Base-by-base conservation (phyloP, 2,888 invertebrate genomes). In the Plebejus melissa region DNA sequence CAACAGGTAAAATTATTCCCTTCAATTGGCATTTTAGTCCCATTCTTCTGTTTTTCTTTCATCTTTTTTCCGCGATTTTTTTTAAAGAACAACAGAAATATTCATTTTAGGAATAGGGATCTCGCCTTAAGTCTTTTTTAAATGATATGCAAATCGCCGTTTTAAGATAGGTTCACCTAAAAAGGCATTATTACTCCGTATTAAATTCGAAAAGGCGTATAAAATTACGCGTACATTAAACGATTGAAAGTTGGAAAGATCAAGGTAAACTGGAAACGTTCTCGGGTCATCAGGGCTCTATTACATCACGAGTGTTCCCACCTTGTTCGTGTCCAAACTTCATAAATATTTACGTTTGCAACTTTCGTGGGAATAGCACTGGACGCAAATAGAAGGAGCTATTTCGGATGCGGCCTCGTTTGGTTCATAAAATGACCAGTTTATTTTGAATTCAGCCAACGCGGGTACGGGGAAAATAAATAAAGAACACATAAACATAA, bases 1-100 rank as follows among this genome's bases (percentile, higher is more conserved):
- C 94, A 95, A 82, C 95, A 95, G 92, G 95, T 94, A 84, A 82
- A 78, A 65, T 5, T 5, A 28, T 4, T 60, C 3, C 7, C n/a
- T 54, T 54, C 46, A 11, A 11, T 46, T 46, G 46, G 46, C 9
- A 46, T 46, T 46, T 46, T 46, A 11, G 9, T 46, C 2, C 2
- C 9, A 16, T 16, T 54, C 54, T 4, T 54, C 4, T 54, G 54
- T 16, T 54, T 4, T 54, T 16, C 16, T 54, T 16, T 16, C 3
- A 54, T 54, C 13, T 16, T 54, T 54, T 16, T 16, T 54, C 2
- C 54, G 13, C 50, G 9, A 3, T 54, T 54, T 50, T 50, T 1
- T 2, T 46, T 11, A 38, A 38, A 41, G 41, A 11, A 46, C 46
- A 9, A 46, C 46, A 11, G 9, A 46, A 46, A 46, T 9, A 46